Percentiles rank a stretch among this genome's conserved stretches.
These are phyloP conservation scores for Daktulosphaira vitifoliae DNA, from an alignment of 1,140 invertebrate species.

Conservation along the genomic window DNA sequence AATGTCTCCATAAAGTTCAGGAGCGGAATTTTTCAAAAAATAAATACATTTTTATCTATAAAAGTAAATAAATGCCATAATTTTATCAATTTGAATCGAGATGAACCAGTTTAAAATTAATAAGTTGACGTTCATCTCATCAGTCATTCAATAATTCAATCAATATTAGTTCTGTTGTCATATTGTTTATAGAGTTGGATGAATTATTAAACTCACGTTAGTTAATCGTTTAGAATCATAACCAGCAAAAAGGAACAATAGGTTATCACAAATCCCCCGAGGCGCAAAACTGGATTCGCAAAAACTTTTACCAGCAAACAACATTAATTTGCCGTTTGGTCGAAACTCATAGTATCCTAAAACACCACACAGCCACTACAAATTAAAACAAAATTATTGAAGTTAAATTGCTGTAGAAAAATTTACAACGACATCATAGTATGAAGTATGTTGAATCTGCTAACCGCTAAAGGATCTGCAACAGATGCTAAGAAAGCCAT, in stretches of 20 bases:
- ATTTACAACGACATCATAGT: too few relatives aligned
- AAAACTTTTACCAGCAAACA: conserved; percentile 35
- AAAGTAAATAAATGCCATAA: too few relatives aligned
- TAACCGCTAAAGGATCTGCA: conserved; percentile 50
- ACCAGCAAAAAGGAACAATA: conserved; percentile 38
- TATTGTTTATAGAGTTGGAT: too few relatives aligned
- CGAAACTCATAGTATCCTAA: conserved; percentile 51
- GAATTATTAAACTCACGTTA: conserved; percentile 39
- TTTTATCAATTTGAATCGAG: too few relatives aligned
- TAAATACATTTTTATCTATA: too few relatives aligned
- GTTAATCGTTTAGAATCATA: conserved; percentile 38
- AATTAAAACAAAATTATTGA: conserved; percentile 36
- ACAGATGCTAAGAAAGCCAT: conserved; percentile 52
- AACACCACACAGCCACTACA: conserved; percentile 42
- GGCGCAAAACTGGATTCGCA: conserved; percentile 29
- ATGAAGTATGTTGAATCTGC: too few relatives aligned
- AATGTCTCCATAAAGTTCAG: too few relatives aligned
- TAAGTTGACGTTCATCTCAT: too few relatives aligned
- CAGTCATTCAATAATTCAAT: too few relatives aligned
- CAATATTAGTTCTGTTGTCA: too few relatives aligned
- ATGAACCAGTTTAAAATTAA: too few relatives aligned
- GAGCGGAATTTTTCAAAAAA: too few relatives aligned
- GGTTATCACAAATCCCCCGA: conserved; percentile 36
- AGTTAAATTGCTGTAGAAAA: not conserved
- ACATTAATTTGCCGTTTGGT: conserved; percentile 46